Percentiles rank a stretch among this genome's conserved stretches.
phyloP scores from a whole-genome alignment of 2,113 vertebrate genomes.

The Grantiella picta region DNA sequence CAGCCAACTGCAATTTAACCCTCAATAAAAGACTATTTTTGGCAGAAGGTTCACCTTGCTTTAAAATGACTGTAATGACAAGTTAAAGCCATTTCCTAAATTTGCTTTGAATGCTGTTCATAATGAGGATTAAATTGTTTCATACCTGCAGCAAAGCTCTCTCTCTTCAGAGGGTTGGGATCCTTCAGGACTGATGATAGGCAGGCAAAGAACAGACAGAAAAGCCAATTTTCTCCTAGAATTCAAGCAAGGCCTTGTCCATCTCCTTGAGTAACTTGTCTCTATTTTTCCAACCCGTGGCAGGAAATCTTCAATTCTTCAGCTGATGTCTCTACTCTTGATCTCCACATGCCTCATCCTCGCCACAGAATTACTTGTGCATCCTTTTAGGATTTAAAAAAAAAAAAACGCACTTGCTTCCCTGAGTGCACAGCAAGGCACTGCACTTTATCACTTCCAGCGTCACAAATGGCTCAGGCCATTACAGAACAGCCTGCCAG shows the following conservation, averaged over 20 bases:
- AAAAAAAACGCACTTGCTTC: neutral
- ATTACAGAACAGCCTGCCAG: neutral
- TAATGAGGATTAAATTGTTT: neutral
- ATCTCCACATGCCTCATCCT: slow-evolving; percentile 2
- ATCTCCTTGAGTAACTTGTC: slow-evolving; percentile 6
- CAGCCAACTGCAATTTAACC: neutral
- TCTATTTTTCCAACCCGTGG: neutral
- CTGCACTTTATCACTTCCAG: neutral
- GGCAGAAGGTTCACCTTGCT: neutral
- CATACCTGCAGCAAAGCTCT: neutral
- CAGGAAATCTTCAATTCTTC: slow-evolving; percentile 9
- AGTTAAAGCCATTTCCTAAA: neutral
- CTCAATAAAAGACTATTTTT: slow-evolving; percentile 33
- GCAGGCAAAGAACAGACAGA: neutral
- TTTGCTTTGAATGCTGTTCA: neutral
- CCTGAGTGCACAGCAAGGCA: neutral
- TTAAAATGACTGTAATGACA: neutral
- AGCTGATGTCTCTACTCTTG: neutral
- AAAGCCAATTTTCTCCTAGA: slow-evolving; percentile 29
- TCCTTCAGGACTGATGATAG: slow-evolving; percentile 19
- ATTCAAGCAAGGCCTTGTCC: slow-evolving; percentile 6
- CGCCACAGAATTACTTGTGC: neutral
- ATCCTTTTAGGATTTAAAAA: neutral
- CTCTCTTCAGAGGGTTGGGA: neutral
- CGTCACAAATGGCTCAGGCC: neutral